Evolutionary conservation across 2,888 invertebrate species (phyloP).

Genomic region (Lasioglossum malachurum): DNA sequence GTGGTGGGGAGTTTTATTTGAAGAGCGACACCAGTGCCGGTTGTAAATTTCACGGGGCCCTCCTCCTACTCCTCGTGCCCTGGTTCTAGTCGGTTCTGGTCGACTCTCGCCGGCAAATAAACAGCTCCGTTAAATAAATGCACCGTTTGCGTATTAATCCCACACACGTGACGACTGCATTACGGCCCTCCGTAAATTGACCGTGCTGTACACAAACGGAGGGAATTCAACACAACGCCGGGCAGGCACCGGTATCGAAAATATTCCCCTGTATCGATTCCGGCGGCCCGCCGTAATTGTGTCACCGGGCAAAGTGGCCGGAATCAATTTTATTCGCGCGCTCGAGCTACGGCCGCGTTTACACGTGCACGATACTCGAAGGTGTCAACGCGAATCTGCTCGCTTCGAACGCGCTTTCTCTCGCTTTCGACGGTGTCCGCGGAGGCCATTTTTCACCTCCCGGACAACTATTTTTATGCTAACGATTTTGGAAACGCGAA

Average conservation of each 20-base stretch:
- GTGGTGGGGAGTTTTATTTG: constrained; percentile 45
- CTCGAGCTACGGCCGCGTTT: background rate
- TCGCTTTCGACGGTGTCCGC: too few relatives aligned
- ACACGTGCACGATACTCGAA: background rate
- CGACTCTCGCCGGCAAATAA: constrained; percentile 52
- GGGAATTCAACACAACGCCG: constrained; percentile 42
- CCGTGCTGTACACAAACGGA: constrained; percentile 18
- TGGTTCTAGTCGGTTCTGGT: background rate
- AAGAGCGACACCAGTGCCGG: constrained; percentile 50
- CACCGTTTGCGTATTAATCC: constrained; percentile 64
- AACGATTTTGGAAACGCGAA: too few relatives aligned
- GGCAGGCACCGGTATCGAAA: constrained; percentile 40
- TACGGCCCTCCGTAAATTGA: constrained; percentile 55
- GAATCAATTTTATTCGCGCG: constrained; percentile 23
- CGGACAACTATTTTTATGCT: too few relatives aligned
- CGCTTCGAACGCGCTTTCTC: too few relatives aligned
- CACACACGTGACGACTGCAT: constrained; percentile 63
- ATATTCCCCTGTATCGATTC: constrained; percentile 48
- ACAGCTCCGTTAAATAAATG: constrained; percentile 64
- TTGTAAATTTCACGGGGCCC: constrained; percentile 58
- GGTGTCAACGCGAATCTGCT: too few relatives aligned
- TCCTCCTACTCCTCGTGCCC: background rate
- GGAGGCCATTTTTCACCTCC: too few relatives aligned
- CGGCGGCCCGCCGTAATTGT: constrained; percentile 6
- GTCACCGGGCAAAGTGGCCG: constrained; percentile 24